Evolutionary conservation across 2,113 vertebrate genomes (phyloP).

Genomic region (Saguinus imperator): DNA sequence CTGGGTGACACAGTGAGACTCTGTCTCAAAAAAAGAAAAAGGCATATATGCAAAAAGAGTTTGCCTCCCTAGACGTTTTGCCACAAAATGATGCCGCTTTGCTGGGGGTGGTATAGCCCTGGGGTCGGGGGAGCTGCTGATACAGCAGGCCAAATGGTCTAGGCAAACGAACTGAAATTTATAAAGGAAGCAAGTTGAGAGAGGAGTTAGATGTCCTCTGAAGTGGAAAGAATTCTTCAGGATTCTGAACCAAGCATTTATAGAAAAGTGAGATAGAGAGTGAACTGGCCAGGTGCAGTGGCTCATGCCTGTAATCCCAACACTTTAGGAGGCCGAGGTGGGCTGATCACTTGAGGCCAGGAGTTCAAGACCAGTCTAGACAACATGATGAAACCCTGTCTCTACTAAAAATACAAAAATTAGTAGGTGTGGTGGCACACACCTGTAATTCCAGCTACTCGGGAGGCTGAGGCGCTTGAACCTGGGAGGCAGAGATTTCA

Average conservation of each 20-base stretch:
- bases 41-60: too few relatives aligned
- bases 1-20: too few relatives aligned
- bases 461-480: not conserved
- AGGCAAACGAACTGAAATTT: not conserved
- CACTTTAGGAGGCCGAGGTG: too few relatives aligned
- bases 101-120: not conserved
- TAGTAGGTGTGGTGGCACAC: too few relatives aligned
- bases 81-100: not conserved
- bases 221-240: conserved; percentile 39
- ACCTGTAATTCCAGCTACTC: not conserved
- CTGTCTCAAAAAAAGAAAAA: not conserved
- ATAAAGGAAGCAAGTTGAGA: not conserved
- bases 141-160: not conserved
- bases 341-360: too few relatives aligned
- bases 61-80: not conserved
- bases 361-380: too few relatives aligned
- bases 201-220: not conserved
- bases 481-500: not conserved
- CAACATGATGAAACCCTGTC: too few relatives aligned
- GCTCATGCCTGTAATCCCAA: too few relatives aligned
- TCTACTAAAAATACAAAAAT: too few relatives aligned
- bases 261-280: not conserved
- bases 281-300: too few relatives aligned
- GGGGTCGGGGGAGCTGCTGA: not conserved
- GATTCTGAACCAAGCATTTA: not conserved